Percentiles rank a stretch among this genome's conserved stretches.
Evolutionary conservation across 1,140 invertebrate genomes (phyloP).

Genomic region (Neelides sp.): DNA sequence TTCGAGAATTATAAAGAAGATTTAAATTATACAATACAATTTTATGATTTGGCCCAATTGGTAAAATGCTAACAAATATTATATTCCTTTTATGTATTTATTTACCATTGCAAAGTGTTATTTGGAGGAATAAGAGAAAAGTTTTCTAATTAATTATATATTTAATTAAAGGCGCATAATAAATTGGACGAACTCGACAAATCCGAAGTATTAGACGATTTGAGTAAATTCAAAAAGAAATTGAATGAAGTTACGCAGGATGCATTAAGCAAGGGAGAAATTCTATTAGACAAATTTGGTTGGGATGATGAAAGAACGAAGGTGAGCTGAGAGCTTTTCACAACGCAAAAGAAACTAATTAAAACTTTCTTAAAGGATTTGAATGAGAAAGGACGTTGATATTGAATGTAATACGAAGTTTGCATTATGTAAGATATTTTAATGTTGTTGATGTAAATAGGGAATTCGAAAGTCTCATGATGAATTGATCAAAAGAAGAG

Average conservation of each 20-base stretch:
- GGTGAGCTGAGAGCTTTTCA: slow-evolving; percentile 3
- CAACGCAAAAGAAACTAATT: no score
- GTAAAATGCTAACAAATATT: slow-evolving; percentile 6
- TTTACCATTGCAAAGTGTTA: background rate
- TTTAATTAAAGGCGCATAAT: slow-evolving; percentile 10
- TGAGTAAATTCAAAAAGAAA: slow-evolving; percentile 5
- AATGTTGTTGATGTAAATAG: slow-evolving; percentile 6
- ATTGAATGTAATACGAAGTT: background rate
- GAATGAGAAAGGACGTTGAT: background rate
- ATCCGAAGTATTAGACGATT: slow-evolving; percentile 1
- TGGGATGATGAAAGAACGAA: slow-evolving; percentile 14
- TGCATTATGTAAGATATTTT: background rate
- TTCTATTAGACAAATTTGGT: slow-evolving; percentile 14
- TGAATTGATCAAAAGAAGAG: slow-evolving; percentile 5
- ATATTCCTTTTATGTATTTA: background rate
- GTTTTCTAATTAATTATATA: no score
- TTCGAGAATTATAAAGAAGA: slow-evolving; percentile 13
- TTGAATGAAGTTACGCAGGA: slow-evolving; percentile 7
- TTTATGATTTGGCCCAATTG: slow-evolving; percentile 16
- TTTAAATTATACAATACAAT: slow-evolving; percentile 14
- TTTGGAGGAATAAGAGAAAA: background rate
- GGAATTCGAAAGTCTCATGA: slow-evolving; percentile 19
- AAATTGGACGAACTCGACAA: slow-evolving; percentile 8
- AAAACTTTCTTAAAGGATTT: background rate
- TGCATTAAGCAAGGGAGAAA: slow-evolving; percentile 19